A percentile compares a stretch with the other conserved stretches of the same genome.
Evolutionary conservation across 1,140 invertebrate species (phyloP).

Genomic region (Drosophila takahashii): DNA sequence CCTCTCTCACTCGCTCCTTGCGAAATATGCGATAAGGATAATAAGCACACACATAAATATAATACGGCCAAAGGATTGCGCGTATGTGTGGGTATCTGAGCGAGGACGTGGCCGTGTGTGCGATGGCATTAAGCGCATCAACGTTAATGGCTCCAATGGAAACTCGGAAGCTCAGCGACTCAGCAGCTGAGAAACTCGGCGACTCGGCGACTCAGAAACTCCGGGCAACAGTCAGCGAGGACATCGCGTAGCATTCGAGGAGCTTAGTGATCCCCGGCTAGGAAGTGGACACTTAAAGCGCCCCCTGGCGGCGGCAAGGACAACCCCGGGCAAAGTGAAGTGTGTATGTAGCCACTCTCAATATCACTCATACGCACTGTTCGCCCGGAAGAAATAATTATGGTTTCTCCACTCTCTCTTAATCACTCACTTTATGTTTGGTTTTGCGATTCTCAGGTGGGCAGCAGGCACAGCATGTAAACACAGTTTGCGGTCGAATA

Average conservation of each 20-base stretch:
- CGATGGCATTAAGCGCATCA: slow-evolving; percentile 46
- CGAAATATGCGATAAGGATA: slow-evolving; percentile 44
- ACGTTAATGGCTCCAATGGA: slow-evolving; percentile 32
- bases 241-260: slow-evolving; percentile 24
- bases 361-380: slow-evolving; percentile 12
- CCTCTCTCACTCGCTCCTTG: background rate
- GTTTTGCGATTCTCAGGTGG: background rate
- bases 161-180: background rate
- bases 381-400: background rate
- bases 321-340: background rate
- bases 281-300: slow-evolving; percentile 40
- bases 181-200: background rate
- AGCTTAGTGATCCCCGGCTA: slow-evolving; percentile 33
- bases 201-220: background rate
- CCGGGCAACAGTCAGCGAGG: slow-evolving; percentile 34
- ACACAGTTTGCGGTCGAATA: background rate
- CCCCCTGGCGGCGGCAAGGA: slow-evolving; percentile 5
- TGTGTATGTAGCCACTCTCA: background rate
- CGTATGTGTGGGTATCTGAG: background rate
- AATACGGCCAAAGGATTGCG: slow-evolving; percentile 9
- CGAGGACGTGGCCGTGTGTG: slow-evolving; percentile 11
- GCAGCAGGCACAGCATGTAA: background rate
- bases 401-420: background rate
- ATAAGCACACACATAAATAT: slow-evolving; percentile 51
- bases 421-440: background rate